These are phyloP conservation scores for Origma solitaria DNA, from an alignment of 2,113 vertebrate species.

Conservation along the genomic window DNA sequence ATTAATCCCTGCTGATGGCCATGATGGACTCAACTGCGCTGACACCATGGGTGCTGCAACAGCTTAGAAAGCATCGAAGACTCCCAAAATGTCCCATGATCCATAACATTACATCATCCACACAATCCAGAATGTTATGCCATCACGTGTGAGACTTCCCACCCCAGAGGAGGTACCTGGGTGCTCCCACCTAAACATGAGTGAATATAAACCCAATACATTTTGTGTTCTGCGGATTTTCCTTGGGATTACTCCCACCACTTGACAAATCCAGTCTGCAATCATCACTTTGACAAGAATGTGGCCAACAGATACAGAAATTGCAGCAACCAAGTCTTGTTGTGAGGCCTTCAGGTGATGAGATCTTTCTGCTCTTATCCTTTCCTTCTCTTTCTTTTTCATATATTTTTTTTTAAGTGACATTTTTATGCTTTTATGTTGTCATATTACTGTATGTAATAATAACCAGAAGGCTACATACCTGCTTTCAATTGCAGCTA, in stretches of 20 bases:
- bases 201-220: background rate
- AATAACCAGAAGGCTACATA: background rate
- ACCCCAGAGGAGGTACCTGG: background rate
- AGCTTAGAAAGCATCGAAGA: background rate
- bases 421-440: background rate
- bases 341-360: accelerated
- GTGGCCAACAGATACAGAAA: background rate
- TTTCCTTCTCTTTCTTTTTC: background rate
- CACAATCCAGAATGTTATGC: background rate
- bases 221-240: background rate
- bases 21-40: background rate
- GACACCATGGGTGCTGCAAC: too few species aligned
- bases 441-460: background rate
- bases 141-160: background rate
- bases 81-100: background rate
- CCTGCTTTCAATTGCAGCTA: background rate
- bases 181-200: background rate
- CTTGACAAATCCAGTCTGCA: background rate
- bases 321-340: background rate
- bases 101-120: background rate
- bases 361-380: background rate
- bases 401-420: background rate
- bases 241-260: background rate
- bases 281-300: background rate
- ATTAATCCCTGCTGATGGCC: background rate